Evolutionary conservation across 2,888 invertebrate species (phyloP), one percentile per base, ranked within the genome.

Genomic region (Orthosia cruda): DNA sequence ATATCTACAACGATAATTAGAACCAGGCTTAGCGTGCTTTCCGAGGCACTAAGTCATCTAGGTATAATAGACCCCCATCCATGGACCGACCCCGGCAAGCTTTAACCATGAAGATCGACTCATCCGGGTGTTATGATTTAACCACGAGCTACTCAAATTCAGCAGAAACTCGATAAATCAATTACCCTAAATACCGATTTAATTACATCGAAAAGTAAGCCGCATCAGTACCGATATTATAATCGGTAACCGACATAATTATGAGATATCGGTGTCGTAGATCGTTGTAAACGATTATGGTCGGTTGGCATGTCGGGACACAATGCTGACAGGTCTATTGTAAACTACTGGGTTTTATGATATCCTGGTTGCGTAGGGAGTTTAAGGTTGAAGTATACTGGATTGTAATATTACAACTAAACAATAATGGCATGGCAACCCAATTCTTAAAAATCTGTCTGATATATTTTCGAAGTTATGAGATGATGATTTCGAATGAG

Each of bases 281-380:
- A 87, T 84, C 74, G 83, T 75, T 71, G 79, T 88, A 86, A 86
- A 88, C 81, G 83, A 80, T 89, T 89, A 91, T 89, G 76, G 90
- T 73, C 47, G 81, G 71, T 85, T 93, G 76, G 93, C 93, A 91
- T 93, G 93, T 89, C 85, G 85, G 77, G 84, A 74, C 70, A 77
- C 87, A 83, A 89, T 91, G 83, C 83, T 86, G 87, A 89, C 88
- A 89, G 89, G 87, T 91, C 83, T 88, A 90, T 85, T 89, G 86
- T 90, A 89, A 89, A 89, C 89, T 86, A 86, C 85, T 84, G 80
- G 81, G 85, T 87, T 91, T 91, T 91, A 91, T 84, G 87, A 77
- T 74, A 76, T 76, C 81, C 77, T 83, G 77, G 83, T 87, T 83
- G 74, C 84, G 83, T 86, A 70, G 74, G 76, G 50, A 75, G 61